A percentile compares a stretch with the other conserved stretches of the same genome.
Evolutionary conservation across 2,113 vertebrate species (phyloP).

Genomic region (Struthio camelus): DNA sequence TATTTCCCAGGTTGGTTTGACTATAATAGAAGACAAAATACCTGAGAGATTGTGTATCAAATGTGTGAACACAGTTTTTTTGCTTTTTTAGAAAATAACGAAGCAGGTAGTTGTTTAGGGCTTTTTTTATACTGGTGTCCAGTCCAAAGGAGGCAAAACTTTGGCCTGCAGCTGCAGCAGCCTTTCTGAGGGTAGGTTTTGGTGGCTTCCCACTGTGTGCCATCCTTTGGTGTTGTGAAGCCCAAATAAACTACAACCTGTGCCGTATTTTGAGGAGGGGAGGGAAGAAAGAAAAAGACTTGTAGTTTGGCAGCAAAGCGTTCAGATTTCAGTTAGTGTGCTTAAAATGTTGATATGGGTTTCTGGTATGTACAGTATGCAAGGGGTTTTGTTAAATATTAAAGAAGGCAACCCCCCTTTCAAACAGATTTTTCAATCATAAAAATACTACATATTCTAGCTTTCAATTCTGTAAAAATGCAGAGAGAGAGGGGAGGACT

Average conservation of each 20-base stretch:
- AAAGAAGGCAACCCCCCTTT: not conserved
- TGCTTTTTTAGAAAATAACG: not conserved
- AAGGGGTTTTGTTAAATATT: not conserved
- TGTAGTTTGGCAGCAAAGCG: not conserved
- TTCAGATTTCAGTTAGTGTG: not conserved
- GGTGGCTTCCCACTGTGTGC: not conserved
- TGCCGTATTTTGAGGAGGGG: not conserved
- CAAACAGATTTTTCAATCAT: not conserved
- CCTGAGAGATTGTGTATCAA: not conserved
- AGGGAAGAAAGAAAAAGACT: not conserved
- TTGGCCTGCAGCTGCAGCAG: not conserved
- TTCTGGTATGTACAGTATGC: not conserved
- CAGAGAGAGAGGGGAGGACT: not conserved
- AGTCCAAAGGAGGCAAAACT: not conserved
- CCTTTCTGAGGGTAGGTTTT: not conserved
- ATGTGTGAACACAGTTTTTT: not conserved
- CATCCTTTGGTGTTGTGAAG: not conserved
- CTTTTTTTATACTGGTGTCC: not conserved
- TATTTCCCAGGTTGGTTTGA: not conserved
- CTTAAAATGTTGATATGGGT: not conserved
- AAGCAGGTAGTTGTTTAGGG: not conserved
- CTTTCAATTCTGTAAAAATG: not conserved
- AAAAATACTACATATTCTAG: accelerated
- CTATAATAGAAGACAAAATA: not conserved
- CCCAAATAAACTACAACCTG: not conserved